Conservation (phyloP, 2,113 vertebrate genomes). For the Lampris megalopsis region DNA sequence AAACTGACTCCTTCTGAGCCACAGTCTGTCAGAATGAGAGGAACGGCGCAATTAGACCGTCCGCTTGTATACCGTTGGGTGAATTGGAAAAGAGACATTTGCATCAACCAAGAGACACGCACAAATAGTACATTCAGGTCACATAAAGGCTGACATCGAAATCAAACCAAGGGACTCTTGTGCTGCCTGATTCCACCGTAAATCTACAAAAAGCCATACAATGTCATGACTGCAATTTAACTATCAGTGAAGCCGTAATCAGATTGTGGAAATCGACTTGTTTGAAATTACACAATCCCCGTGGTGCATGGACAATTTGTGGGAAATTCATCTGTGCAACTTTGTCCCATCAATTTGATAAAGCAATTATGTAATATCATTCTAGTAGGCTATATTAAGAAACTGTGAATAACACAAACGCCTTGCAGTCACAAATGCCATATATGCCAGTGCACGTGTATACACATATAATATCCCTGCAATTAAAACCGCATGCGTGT, state of each 20-base stretch:
- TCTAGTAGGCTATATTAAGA: slow-evolving; percentile 50
- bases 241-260: slow-evolving; percentile 31
- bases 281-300: neutral
- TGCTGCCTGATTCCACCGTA: neutral
- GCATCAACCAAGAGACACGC: neutral
- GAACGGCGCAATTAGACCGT: neutral
- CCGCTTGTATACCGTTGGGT: neutral
- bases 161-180: neutral
- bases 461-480: slow-evolving; percentile 7
- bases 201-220: neutral
- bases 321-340: slow-evolving; percentile 5
- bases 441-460: neutral
- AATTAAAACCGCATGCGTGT: neutral
- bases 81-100: neutral
- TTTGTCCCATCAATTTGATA: slow-evolving; percentile 48
- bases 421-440: slow-evolving; percentile 27
- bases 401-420: slow-evolving; percentile 52
- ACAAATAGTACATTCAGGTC: neutral
- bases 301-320: neutral
- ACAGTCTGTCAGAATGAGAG: neutral
- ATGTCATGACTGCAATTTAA: slow-evolving; percentile 27
- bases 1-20: neutral
- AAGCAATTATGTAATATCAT: slow-evolving; percentile 47
- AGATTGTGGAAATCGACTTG: neutral
- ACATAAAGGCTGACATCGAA: neutral